Evolutionary conservation across 1,140 invertebrate genomes (phyloP).

Genomic region (Listronotus oregonensis): DNA sequence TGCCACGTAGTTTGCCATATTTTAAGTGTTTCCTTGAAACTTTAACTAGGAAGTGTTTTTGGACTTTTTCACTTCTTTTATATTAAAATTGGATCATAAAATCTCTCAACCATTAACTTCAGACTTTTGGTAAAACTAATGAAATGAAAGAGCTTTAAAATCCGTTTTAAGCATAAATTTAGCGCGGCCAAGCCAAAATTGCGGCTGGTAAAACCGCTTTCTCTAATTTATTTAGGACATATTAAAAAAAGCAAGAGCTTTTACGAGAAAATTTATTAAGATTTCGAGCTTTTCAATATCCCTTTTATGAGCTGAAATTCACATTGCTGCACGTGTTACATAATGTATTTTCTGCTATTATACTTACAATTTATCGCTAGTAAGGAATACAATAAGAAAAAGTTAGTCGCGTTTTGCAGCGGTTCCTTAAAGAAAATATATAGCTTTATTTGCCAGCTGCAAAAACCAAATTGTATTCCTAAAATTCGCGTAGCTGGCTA

Average conservation of each 20-base stretch:
- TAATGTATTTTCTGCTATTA: constrained; percentile 37
- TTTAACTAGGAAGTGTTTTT: too few species aligned
- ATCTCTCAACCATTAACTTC: neutral
- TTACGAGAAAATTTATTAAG: constrained; percentile 33
- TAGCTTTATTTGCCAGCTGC: constrained; percentile 37
- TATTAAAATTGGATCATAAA: neutral
- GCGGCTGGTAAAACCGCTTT: constrained; percentile 19
- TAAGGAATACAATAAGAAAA: constrained; percentile 35
- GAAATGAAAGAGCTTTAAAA: constrained; percentile 10
- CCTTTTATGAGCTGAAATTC: constrained; percentile 37
- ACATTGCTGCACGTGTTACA: constrained; percentile 35
- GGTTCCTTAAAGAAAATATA: constrained; percentile 37
- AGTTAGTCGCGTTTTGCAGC: constrained; percentile 23
- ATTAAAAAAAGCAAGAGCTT: constrained; percentile 34
- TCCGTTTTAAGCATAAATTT: constrained; percentile 4
- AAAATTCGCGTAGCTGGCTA: neutral
- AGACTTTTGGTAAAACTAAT: constrained; percentile 11
- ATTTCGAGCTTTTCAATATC: constrained; percentile 37
- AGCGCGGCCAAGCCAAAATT: constrained; percentile 16
- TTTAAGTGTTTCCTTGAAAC: too few species aligned
- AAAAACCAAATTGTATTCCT: constrained; percentile 21
- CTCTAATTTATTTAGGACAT: constrained; percentile 32
- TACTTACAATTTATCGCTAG: constrained; percentile 33
- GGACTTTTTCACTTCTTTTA: neutral
- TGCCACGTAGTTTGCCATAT: too few species aligned